A percentile compares a stretch with the other conserved stretches of the same genome.
Evolutionary conservation across 2,888 invertebrate species (phyloP).

Genomic region (Pheosia tremula): DNA sequence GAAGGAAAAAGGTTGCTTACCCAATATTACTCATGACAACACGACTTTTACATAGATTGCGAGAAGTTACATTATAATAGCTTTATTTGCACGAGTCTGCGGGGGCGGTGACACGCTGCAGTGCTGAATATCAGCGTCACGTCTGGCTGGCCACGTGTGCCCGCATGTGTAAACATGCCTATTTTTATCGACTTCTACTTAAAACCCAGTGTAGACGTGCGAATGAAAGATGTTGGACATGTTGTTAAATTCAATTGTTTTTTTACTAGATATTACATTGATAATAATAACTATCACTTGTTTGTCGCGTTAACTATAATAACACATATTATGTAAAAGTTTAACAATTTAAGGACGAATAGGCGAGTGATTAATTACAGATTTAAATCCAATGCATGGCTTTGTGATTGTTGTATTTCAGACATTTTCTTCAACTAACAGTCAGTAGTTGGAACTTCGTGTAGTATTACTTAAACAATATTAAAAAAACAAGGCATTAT

Average conservation of each 20-base stretch:
- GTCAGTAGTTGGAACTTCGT: too few species aligned
- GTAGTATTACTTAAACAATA: too few species aligned
- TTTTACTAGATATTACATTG: neutral
- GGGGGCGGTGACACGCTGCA: constrained; percentile 18
- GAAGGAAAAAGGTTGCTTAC: neutral
- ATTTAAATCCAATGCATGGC: too few species aligned
- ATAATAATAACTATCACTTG: too few species aligned
- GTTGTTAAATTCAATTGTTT: neutral
- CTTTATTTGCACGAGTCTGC: constrained; percentile 1
- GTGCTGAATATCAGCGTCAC: constrained; percentile 57
- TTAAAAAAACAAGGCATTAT: too few species aligned
- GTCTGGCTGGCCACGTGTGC: constrained; percentile 53
- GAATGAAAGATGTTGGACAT: neutral
- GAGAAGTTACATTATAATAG: neutral
- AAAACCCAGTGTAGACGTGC: neutral
- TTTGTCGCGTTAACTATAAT: too few species aligned
- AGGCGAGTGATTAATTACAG: too few species aligned
- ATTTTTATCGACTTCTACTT: constrained; percentile 30
- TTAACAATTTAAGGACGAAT: too few species aligned
- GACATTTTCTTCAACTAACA: too few species aligned
- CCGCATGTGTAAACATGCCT: constrained; percentile 44
- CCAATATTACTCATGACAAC: neutral
- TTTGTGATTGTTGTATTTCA: too few species aligned
- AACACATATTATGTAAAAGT: too few species aligned
- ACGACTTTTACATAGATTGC: constrained; percentile 1